phyloP scores from a whole-genome alignment of 2,113 vertebrate species.

The Columbina picui region DNA sequence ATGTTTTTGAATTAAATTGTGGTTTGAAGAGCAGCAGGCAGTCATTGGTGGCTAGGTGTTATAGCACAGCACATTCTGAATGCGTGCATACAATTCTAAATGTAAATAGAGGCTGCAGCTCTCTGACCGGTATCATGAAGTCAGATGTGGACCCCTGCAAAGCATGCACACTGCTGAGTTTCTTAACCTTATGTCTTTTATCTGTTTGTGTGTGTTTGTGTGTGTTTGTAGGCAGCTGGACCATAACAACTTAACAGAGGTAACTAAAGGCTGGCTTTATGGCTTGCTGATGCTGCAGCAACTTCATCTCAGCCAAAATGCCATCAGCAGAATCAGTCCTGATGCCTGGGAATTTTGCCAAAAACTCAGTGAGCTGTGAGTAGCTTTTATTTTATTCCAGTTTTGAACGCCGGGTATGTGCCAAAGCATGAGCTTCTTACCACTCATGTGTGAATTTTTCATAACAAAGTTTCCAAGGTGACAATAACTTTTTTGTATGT shows the following conservation, averaged over 20 bases:
- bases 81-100: neutral
- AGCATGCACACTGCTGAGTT: neutral
- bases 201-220: conserved; percentile 1
- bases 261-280: conserved; percentile 96
- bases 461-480: conserved; percentile 76
- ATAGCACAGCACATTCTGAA: neutral
- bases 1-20: neutral
- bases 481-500: conserved; percentile 20
- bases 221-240: conserved; percentile 88
- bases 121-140: neutral
- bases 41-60: neutral
- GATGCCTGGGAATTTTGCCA: conserved; percentile 99
- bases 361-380: conserved; percentile 95
- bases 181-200: neutral
- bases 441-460: conserved; percentile 77
- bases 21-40: neutral
- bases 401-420: conserved; percentile 54
- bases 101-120: neutral
- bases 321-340: conserved; percentile 90
- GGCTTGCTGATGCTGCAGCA: conserved; percentile 92
- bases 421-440: conserved; percentile 73
- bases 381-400: conserved; percentile 73
- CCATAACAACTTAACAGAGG: conserved; percentile 95
- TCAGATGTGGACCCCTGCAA: neutral
- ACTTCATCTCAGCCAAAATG: conserved; percentile 93